Evolutionary conservation across 2,113 vertebrate species (phyloP).

Genomic region (Toxotes chatareus): DNA sequence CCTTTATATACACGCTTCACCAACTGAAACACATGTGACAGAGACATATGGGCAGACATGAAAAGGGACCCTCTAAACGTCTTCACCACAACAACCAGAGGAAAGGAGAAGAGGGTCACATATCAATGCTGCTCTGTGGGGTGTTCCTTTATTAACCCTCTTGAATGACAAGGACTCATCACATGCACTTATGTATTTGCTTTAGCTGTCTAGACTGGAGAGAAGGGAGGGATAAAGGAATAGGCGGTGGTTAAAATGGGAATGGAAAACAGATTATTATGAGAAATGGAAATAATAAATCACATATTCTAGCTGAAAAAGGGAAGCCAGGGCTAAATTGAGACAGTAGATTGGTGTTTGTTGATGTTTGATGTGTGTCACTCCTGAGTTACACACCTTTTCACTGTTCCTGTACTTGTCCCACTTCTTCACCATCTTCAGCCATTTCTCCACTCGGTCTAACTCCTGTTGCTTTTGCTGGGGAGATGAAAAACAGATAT

Average conservation of each 20-base stretch:
- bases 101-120: not conserved
- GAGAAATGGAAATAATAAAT: slow-evolving; percentile 33
- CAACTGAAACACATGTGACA: slow-evolving; percentile 83
- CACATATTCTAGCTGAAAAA: slow-evolving; percentile 16
- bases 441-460: slow-evolving; percentile 92
- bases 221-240: slow-evolving; percentile 7
- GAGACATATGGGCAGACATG: slow-evolving; percentile 15
- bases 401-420: slow-evolving; percentile 91
- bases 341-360: not conserved
- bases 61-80: slow-evolving; percentile 4
- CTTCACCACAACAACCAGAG: slow-evolving; percentile 18
- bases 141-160: not conserved
- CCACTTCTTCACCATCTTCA: slow-evolving; percentile 96
- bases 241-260: slow-evolving; percentile 30
- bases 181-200: slow-evolving; percentile 7
- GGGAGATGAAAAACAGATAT: slow-evolving; percentile 1
- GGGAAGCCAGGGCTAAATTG: slow-evolving; percentile 15
- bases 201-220: slow-evolving; percentile 18
- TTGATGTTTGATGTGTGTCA: not conserved
- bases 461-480: slow-evolving; percentile 92
- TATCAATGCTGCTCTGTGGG: not conserved
- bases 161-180: slow-evolving; percentile 31
- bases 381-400: slow-evolving; percentile 82
- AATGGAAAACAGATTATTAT: slow-evolving; percentile 60
- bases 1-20: slow-evolving; percentile 93